Evolutionary conservation across 2,797 vertebrate species (phyloP), one percentile per base, ranked within the genome.

Genomic region (Percopsis omiscomaycus): DNA sequence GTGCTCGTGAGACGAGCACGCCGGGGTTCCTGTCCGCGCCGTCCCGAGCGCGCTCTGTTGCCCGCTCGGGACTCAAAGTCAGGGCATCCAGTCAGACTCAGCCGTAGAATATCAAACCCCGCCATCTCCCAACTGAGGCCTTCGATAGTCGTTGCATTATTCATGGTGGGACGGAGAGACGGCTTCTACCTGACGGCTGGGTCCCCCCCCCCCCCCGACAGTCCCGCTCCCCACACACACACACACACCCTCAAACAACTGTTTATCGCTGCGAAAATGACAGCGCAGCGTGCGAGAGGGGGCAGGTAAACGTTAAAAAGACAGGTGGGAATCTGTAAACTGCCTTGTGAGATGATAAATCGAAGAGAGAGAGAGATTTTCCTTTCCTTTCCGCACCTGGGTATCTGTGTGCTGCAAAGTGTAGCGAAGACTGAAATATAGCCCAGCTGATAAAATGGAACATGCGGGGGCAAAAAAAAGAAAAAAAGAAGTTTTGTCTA

Each of bases 91-190:
- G 85, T 86, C 85, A 76, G 85, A 72, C 73, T 58, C 85, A 51
- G 87, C 79, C 74, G 84, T 80, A 84, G 86, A 87, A 88, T 89
- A 88, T 88, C 83, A 90, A 88, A 79, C 83, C 71, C 84, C 72
- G 75, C 75, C 73, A 71, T 75, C 65, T 75, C 83, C 74, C 75
- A 37, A 83, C 86, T 86, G 86, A 88, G 84, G 88, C 86, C 82
- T 86, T 90, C 89, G 80, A 90, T 90, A 89, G 83, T 32, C 76
- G 55, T 82, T 91, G 90, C 86, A 91, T 91, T 86, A 91, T 91
- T 91, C 88, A 91, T 91, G 57, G 59, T 79, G 75, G 78, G 56
- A 59, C 69, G 75, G 75, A 71, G 85, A 87, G 86, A 82, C 80
- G 78, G 83, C 87, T 83, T 87, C 84, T 84, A 75, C 12, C 81